phyloP scores from a whole-genome alignment of 2,888 invertebrate genomes.

The Drosophila histrio region DNA sequence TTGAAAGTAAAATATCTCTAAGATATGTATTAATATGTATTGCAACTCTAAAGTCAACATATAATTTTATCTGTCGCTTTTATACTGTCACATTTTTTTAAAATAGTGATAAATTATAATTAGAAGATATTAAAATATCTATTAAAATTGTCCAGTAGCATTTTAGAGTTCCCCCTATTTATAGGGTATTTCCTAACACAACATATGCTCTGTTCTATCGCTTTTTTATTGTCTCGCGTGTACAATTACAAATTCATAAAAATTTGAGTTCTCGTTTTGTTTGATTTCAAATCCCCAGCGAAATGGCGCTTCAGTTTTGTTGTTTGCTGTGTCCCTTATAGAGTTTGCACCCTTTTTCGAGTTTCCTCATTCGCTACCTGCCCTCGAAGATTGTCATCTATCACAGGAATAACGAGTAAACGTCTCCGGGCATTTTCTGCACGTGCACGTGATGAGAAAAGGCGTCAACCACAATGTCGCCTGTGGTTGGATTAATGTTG shows the following conservation, averaged over 20 bases:
- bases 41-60: no score
- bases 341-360: slow-evolving; percentile 30
- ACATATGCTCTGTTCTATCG: background rate
- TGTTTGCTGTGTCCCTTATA: slow-evolving; percentile 6
- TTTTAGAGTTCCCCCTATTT: background rate
- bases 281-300: slow-evolving; percentile 24
- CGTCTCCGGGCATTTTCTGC: slow-evolving; percentile 27
- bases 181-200: slow-evolving; percentile 3
- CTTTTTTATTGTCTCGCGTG: background rate
- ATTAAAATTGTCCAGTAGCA: no score
- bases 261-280: slow-evolving; percentile 29
- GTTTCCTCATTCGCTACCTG: slow-evolving; percentile 43
- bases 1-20: no score
- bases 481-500: slow-evolving; percentile 33
- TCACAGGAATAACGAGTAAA: slow-evolving; percentile 13
- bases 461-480: slow-evolving; percentile 30
- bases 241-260: slow-evolving; percentile 49
- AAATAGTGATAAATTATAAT: no score
- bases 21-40: no score
- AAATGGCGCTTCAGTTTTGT: slow-evolving; percentile 38
- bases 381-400: slow-evolving; percentile 42
- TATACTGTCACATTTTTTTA: no score
- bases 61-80: no score
- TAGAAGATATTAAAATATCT: no score
- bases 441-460: slow-evolving; percentile 45